Base-by-base conservation (phyloP, 1,140 invertebrate species). In the Penaeus chinensis region DNA sequence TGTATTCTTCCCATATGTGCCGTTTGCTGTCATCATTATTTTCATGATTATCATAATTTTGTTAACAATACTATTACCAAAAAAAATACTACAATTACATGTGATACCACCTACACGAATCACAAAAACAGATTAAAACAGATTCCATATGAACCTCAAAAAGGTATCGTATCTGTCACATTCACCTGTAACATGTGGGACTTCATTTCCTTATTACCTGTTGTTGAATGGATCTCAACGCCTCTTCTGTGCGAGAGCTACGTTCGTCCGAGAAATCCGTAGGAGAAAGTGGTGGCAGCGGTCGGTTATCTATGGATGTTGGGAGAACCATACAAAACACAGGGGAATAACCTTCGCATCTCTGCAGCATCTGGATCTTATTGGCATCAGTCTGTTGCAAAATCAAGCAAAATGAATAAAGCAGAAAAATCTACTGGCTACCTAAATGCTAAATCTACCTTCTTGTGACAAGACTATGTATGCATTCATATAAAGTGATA, bases 351-450 rank as follows among this genome's bases (percentile, higher is more conserved):
- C 80, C 80, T 22, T 87, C 86, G 65, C 86, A 77, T 77, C 81
- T 62, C 71, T 87, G 86, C n/a, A 87, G 60, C 61, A 87, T 82
- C 80, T 83, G 79, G 60, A 87, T 87, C 74, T 83, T 87, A 61
- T 74, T 83, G 60, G 61, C 60, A 82, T 87, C 86, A 27, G 54
- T 87, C 86, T 87, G 80, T 54, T 54, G 54, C 54, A n/a, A 60
- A 60, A 74, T 8, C 19, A 32, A 32, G n/a, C 13, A 74, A 74
- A 22, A 74, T 19, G 27, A 27, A 20, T 32, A 8, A 74, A 74
- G n/a, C 10, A 10, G 18, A 74, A 13, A 71, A 74, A 54, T 54
- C 54, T 54, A 54, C 54, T 13, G 54, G 20, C 71, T 74, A 24
- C 7, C 18, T n/a, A 24, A 19, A 37, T 27, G 18, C 5, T 2